Percentiles rank a stretch among this genome's conserved stretches.
Conservation (phyloP, 2,113 vertebrate genomes). For the Myanophis thanlyinensis region DNA sequence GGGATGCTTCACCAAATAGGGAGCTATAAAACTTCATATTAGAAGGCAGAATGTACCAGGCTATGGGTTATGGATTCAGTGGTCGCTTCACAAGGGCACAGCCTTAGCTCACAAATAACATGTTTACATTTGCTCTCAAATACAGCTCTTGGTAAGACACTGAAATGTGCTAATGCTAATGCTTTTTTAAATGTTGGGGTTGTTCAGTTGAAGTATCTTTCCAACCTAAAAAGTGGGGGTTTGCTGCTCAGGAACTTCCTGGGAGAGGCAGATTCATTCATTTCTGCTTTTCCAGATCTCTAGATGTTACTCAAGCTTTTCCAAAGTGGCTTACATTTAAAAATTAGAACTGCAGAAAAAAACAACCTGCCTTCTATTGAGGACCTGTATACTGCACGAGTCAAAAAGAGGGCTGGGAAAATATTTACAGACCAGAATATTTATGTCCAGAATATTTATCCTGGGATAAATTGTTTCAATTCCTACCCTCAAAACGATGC, state of each 20-base stretch:
- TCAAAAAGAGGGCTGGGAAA: too few species aligned
- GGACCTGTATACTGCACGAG: too few species aligned
- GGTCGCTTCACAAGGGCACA: neutral
- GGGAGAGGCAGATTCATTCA: neutral
- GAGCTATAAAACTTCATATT: neutral
- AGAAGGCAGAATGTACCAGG: neutral
- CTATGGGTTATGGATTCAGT: neutral
- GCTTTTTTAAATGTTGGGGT: neutral
- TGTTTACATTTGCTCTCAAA: neutral
- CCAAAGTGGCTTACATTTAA: neutral
- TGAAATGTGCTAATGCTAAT: neutral
- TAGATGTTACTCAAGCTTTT: neutral
- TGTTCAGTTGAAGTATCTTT: neutral
- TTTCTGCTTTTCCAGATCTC: neutral
- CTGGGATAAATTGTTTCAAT: too few species aligned
- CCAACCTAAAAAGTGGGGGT: neutral
- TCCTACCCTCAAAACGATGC: too few species aligned
- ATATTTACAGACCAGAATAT: too few species aligned
- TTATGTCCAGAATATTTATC: too few species aligned
- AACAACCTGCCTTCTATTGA: too few species aligned
- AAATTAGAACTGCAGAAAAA: too few species aligned
- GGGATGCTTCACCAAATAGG: neutral
- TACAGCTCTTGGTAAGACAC: neutral
- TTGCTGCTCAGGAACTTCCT: neutral
- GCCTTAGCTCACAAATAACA: neutral